Percentiles rank a stretch among this genome's conserved stretches.
These are phyloP conservation scores for Aporrectodea caliginosa DNA, from an alignment of 1,140 invertebrate genomes.

Conservation along the genomic window DNA sequence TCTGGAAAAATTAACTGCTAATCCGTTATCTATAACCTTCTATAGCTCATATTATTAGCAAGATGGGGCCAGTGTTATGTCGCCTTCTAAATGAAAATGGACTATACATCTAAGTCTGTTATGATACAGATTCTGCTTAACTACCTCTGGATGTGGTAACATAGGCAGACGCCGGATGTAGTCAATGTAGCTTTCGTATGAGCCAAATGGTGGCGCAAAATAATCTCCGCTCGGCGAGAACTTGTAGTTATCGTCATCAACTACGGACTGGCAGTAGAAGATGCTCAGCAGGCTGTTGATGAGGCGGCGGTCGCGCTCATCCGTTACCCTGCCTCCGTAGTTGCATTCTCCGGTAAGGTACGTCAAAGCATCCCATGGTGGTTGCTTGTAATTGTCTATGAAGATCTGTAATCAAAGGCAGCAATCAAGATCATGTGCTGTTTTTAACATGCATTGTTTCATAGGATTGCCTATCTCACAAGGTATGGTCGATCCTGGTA, in stretches of 20 bases:
- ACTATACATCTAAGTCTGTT: too few relatives aligned
- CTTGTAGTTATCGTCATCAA: constrained; percentile 59
- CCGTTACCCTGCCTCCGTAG: constrained; percentile 56
- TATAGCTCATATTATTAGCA: too few relatives aligned
- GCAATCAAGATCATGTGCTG: constrained; percentile 54
- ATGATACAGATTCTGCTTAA: too few relatives aligned
- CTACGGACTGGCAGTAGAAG: constrained; percentile 58
- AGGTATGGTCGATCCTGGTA: neutral
- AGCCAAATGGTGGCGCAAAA: constrained; percentile 66
- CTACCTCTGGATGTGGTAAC: constrained; percentile 55
- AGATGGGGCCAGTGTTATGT: too few relatives aligned
- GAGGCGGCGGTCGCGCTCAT: constrained; percentile 52
- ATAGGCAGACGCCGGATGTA: constrained; percentile 68
- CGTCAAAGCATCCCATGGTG: constrained; percentile 50
- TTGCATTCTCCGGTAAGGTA: constrained; percentile 56
- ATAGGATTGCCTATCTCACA: neutral
- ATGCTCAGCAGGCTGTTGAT: constrained; percentile 49
- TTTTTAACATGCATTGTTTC: neutral
- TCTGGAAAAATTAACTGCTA: too few relatives aligned
- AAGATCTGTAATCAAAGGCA: constrained; percentile 49
- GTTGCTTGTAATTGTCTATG: constrained; percentile 51
- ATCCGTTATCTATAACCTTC: too few relatives aligned
- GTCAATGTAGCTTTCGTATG: constrained; percentile 67
- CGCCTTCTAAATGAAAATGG: too few relatives aligned
- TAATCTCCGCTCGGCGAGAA: constrained; percentile 66